A percentile compares a stretch with the other conserved stretches of the same genome.
Evolutionary conservation across 2,888 invertebrate species (phyloP).

Genomic region (Caenorhabditis angaria): DNA sequence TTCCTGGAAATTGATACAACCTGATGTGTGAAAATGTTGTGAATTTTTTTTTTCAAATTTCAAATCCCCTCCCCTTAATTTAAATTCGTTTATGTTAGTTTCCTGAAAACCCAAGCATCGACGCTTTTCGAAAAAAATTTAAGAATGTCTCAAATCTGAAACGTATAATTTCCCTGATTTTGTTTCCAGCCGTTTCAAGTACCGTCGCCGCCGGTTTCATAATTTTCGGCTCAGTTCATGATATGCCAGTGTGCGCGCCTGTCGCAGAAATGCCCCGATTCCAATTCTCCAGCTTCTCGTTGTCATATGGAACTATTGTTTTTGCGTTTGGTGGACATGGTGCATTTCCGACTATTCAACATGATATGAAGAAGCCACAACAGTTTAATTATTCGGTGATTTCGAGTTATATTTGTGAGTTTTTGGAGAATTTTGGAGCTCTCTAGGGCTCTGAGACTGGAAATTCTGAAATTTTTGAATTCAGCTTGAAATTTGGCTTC

Average conservation of each 20-base stretch:
- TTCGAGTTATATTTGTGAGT: slow-evolving; percentile 44
- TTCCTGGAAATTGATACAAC: too few species aligned
- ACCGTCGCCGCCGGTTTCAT: slow-evolving; percentile 38
- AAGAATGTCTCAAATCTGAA: slow-evolving; percentile 16
- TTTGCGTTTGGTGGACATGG: slow-evolving; percentile 77
- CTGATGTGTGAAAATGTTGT: too few species aligned
- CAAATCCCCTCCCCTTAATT: too few species aligned
- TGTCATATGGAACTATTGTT: slow-evolving; percentile 78
- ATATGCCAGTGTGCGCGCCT: slow-evolving; percentile 29
- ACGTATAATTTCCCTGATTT: slow-evolving; percentile 3
- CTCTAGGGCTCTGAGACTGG: not conserved
- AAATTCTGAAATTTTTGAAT: not conserved
- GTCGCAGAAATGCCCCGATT: slow-evolving; percentile 72
- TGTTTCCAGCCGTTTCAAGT: slow-evolving; percentile 31
- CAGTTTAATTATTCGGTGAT: slow-evolving; percentile 49
- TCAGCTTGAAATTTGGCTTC: too few species aligned
- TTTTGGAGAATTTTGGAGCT: not conserved
- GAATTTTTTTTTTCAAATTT: too few species aligned
- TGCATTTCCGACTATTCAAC: slow-evolving; percentile 85
- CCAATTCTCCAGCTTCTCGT: slow-evolving; percentile 79
- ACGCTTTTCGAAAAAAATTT: not conserved
- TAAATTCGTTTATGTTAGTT: too few species aligned
- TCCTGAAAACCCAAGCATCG: too few species aligned
- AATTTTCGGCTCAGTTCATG: slow-evolving; percentile 26
- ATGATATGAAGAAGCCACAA: slow-evolving; percentile 82